Evolutionary conservation across 1,140 invertebrate species (phyloP).

Genomic region (Thrips palmi): DNA sequence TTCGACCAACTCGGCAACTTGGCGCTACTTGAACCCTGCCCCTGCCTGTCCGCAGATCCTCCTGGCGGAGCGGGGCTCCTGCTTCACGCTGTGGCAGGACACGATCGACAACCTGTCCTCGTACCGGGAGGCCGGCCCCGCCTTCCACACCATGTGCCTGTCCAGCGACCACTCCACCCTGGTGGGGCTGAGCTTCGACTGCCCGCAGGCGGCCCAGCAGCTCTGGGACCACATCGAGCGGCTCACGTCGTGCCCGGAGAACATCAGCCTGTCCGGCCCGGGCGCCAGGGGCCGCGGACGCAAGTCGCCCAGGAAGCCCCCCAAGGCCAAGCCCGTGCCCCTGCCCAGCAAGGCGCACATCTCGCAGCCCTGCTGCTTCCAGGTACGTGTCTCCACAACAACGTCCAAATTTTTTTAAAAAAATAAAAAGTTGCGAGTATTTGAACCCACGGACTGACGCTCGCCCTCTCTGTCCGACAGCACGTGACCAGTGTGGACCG

Average conservation of each 20-base stretch:
- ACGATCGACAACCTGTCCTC: constrained; percentile 53
- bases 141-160: constrained; percentile 69
- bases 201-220: constrained; percentile 46
- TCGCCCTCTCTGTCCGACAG: too few relatives aligned
- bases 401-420: too few relatives aligned
- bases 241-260: constrained; percentile 57
- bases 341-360: constrained; percentile 65
- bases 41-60: too few relatives aligned
- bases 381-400: too few relatives aligned
- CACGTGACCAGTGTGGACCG: constrained; percentile 65
- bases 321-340: constrained; percentile 26
- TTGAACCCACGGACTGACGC: too few relatives aligned
- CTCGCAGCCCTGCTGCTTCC: constrained; percentile 70
- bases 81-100: constrained; percentile 71
- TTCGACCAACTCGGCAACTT: too few relatives aligned
- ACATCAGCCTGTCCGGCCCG: constrained; percentile 52
- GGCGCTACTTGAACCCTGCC: too few relatives aligned
- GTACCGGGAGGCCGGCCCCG: constrained; percentile 35
- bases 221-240: constrained; percentile 48
- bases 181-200: constrained; percentile 44
- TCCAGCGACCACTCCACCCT: constrained; percentile 43
- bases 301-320: constrained; percentile 33
- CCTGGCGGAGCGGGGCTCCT: constrained; percentile 64
- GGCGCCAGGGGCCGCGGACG: constrained; percentile 27
- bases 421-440: too few relatives aligned